These are phyloP conservation scores for Terebella lapidaria DNA, from an alignment of 2,888 invertebrate species.

Conservation along the genomic window DNA sequence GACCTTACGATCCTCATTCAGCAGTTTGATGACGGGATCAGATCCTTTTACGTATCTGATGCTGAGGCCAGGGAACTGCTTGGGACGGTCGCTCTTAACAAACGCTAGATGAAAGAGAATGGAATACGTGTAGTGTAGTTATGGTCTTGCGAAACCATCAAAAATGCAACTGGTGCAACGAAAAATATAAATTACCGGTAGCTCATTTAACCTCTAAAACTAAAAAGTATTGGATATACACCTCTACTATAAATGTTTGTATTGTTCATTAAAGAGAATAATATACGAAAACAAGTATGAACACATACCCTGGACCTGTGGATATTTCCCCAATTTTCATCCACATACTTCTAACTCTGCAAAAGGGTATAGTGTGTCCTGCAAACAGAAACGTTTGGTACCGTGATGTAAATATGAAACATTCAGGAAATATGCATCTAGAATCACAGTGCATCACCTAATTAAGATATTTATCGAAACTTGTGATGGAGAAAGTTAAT, in stretches of 20 bases:
- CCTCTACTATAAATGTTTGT: too few species aligned
- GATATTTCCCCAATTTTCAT: conserved; percentile 96
- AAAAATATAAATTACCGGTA: too few species aligned
- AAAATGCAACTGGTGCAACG: too few species aligned
- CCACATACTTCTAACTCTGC: conserved; percentile 94
- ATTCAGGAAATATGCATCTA: not conserved
- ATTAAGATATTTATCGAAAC: too few species aligned
- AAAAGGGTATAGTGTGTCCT: conserved; percentile 83
- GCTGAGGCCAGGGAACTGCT: conserved; percentile 83
- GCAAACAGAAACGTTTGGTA: too few species aligned
- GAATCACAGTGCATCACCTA: too few species aligned
- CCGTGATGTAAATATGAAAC: too few species aligned
- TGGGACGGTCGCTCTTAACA: conserved; percentile 85
- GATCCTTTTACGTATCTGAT: conserved; percentile 89
- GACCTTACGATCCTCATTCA: conserved; percentile 72
- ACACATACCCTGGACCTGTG: conserved; percentile 78
- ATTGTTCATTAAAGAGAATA: not conserved
- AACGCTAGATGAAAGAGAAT: conserved; percentile 66
- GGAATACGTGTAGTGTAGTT: not conserved
- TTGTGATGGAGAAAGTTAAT: too few species aligned
- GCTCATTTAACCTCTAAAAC: too few species aligned
- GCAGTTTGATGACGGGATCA: conserved; percentile 87
- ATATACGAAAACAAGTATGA: not conserved
- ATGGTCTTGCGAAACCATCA: not conserved
- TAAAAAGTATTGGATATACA: too few species aligned